Conservation (phyloP, 2,797 vertebrate genomes). For the Macroramphosus scolopax region DNA sequence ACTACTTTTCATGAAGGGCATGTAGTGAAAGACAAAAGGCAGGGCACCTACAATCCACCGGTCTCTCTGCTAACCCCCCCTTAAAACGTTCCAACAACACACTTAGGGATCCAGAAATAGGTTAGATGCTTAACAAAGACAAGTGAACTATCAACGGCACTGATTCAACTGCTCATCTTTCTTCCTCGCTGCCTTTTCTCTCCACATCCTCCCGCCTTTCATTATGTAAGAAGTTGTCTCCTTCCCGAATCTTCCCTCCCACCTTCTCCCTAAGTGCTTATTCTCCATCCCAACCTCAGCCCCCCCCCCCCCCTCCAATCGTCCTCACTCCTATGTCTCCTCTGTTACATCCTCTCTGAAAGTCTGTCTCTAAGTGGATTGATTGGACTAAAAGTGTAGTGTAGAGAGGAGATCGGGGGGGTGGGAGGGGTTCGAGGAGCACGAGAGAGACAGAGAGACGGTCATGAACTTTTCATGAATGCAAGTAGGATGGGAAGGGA, state of each 20-base stretch:
- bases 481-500: constrained; percentile 31
- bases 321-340: constrained; percentile 29
- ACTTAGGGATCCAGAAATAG: too few species aligned
- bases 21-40: constrained; percentile 35
- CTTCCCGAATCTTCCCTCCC: constrained; percentile 34
- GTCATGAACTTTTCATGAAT: constrained; percentile 63
- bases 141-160: neutral
- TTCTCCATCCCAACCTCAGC: constrained; percentile 26
- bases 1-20: constrained; percentile 42
- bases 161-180: constrained; percentile 4
- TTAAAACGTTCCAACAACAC: constrained; percentile 23
- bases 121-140: too few species aligned
- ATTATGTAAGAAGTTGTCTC: constrained; percentile 27
- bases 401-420: constrained; percentile 19
- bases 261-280: constrained; percentile 30
- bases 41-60: constrained; percentile 37
- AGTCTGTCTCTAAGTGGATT: constrained; percentile 66
- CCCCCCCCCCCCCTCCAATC: constrained; percentile 10
- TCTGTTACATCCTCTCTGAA: constrained; percentile 50
- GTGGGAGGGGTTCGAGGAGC: neutral
- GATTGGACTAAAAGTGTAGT: constrained; percentile 58
- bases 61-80: constrained; percentile 4
- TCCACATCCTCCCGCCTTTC: constrained; percentile 7
- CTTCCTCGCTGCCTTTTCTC: neutral
- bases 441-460: constrained; percentile 28